Percentiles rank a stretch among this genome's conserved stretches.
phyloP scores from a whole-genome alignment of 2,888 invertebrate genomes.

The Amphiduros pacificus region DNA sequence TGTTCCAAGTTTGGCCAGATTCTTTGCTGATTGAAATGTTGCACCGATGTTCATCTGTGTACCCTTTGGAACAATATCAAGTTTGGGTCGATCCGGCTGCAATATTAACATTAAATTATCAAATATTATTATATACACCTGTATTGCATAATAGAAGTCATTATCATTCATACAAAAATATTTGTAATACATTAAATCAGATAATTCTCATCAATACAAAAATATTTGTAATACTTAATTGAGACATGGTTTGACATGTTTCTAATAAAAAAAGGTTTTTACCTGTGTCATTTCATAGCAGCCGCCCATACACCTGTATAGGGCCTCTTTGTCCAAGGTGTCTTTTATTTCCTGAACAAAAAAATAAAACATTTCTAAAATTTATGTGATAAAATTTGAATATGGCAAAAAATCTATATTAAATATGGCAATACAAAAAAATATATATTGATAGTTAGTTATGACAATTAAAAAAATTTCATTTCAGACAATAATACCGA shows the following conservation, averaged over 20 bases:
- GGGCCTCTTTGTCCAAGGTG: conserved; percentile 58
- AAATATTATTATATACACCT: not conserved
- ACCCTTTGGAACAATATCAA: conserved; percentile 21
- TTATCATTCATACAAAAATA: not conserved
- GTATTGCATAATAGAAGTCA: not conserved
- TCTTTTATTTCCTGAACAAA: conserved; percentile 61
- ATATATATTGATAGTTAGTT: too few relatives aligned
- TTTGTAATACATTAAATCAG: not conserved
- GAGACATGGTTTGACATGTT: too few relatives aligned
- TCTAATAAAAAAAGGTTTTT: too few relatives aligned
- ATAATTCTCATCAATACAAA: not conserved
- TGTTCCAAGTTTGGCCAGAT: conserved; percentile 29
- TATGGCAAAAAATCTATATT: too few relatives aligned
- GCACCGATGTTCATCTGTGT: conserved; percentile 24
- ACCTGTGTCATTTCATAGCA: conserved; percentile 45
- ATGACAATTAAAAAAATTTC: too few relatives aligned
- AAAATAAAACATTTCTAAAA: too few relatives aligned
- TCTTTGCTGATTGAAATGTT: conserved; percentile 30
- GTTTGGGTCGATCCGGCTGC: conserved; percentile 31
- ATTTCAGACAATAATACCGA: too few relatives aligned
- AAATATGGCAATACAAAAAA: too few relatives aligned
- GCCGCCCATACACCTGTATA: conserved; percentile 52
- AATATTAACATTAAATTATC: not conserved
- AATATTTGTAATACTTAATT: too few relatives aligned
- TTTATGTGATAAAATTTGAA: too few relatives aligned